These are phyloP conservation scores for Parazoanthus darwini DNA, from an alignment of 92 coral and sea anemone species.

Conservation along the genomic window DNA sequence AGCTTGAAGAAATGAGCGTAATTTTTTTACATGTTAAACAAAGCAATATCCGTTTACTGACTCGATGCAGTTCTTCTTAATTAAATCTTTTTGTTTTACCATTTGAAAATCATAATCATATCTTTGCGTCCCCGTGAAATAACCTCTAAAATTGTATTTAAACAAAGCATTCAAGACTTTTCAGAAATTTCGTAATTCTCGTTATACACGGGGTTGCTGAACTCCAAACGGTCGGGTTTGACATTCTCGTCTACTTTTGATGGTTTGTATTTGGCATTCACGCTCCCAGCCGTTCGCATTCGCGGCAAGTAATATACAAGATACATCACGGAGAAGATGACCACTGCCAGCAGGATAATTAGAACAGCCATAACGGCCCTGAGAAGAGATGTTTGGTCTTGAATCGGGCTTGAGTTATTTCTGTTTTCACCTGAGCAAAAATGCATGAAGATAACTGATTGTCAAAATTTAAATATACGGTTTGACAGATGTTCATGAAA, in stretches of 20 bases:
- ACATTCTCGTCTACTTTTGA: not conserved
- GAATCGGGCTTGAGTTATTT: not conserved
- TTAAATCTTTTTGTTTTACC: not conserved
- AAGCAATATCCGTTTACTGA: no score
- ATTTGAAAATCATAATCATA: not conserved
- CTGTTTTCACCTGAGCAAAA: not conserved
- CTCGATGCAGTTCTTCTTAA: no score
- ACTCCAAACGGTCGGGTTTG: not conserved
- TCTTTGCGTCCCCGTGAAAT: not conserved
- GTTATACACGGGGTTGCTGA: slow-evolving; percentile 10
- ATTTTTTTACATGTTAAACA: no score
- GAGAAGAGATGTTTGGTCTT: slow-evolving; percentile 22
- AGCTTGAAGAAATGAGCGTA: no score
- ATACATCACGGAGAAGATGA: slow-evolving; percentile 1
- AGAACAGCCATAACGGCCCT: slow-evolving; percentile 9
- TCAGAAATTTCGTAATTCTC: not conserved
- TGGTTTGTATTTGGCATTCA: slow-evolving; percentile 7
- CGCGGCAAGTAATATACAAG: slow-evolving; percentile 2
- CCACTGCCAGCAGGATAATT: not conserved
- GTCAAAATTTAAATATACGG: no score
- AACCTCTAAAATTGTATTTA: no score
- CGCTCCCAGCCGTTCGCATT: slow-evolving; percentile 19
- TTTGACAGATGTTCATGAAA: no score
- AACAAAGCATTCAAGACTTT: not conserved
- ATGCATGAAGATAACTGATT: no score